phyloP scores from a whole-genome alignment of 2,888 invertebrate genomes.

The Pelosia muscerda region DNA sequence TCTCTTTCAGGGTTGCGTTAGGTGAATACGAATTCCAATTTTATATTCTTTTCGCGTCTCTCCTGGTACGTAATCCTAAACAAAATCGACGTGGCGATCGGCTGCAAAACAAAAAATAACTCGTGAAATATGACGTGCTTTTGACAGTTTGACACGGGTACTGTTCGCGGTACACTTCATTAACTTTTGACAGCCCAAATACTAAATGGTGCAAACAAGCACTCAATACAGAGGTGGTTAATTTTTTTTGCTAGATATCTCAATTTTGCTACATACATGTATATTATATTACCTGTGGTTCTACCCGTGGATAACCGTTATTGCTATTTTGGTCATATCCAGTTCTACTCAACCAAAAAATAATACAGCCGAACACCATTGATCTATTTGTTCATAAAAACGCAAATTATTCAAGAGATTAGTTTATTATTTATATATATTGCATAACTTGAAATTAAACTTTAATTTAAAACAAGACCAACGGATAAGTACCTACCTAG shows the following conservation, averaged over 20 bases:
- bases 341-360: too few species aligned
- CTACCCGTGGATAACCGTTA: too few species aligned
- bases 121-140: slow-evolving; percentile 79
- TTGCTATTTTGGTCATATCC: too few species aligned
- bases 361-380: too few species aligned
- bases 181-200: slow-evolving; percentile 72
- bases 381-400: too few species aligned
- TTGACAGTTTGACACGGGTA: slow-evolving; percentile 84
- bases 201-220: slow-evolving; percentile 48
- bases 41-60: slow-evolving; percentile 50
- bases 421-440: too few species aligned
- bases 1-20: slow-evolving; percentile 43
- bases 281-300: neutral
- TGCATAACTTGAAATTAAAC: too few species aligned
- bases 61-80: slow-evolving; percentile 63
- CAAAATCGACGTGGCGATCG: slow-evolving; percentile 70
- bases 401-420: too few species aligned
- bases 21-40: slow-evolving; percentile 43
- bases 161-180: slow-evolving; percentile 79
- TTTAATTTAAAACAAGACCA: too few species aligned
- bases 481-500: too few species aligned
- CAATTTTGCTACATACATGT: neutral
- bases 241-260: neutral
- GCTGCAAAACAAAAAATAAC: slow-evolving; percentile 65
- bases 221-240: slow-evolving; percentile 50